A percentile compares a stretch with the other conserved stretches of the same genome.
Evolutionary conservation across 2,113 vertebrate species (phyloP).

Genomic region (Vimba vimba): DNA sequence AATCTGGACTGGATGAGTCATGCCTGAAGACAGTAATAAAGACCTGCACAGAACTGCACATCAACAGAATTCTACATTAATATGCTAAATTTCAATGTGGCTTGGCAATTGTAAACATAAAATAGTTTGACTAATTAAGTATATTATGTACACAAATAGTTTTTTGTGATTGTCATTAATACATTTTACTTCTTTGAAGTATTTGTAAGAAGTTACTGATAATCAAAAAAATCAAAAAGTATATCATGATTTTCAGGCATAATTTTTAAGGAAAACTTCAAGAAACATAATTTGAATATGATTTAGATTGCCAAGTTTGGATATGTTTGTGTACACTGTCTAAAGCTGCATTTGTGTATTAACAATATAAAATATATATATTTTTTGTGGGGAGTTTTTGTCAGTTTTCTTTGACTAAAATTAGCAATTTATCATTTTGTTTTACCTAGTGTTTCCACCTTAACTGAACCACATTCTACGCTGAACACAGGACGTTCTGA

Average conservation of each 20-base stretch:
- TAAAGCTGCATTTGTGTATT: not conserved
- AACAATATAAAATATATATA: not conserved
- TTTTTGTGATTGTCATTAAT: conserved; percentile 1
- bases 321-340: not conserved
- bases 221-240: not conserved
- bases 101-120: not conserved
- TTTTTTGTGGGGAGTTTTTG: not conserved
- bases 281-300: not conserved
- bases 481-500: conserved; percentile 60
- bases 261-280: not conserved
- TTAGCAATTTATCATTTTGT: not conserved
- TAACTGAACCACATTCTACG: not conserved
- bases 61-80: not conserved
- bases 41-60: not conserved
- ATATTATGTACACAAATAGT: not conserved
- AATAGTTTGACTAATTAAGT: not conserved
- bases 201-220: not conserved
- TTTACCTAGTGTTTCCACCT: not conserved
- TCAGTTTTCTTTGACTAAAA: not conserved
- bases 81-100: not conserved
- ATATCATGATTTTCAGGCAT: not conserved
- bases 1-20: not conserved
- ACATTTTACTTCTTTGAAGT: not conserved
- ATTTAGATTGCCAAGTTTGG: not conserved
- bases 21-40: not conserved